These are phyloP conservation scores for Aplocera efformata DNA, from an alignment of 2,888 invertebrate species.

Conservation along the genomic window DNA sequence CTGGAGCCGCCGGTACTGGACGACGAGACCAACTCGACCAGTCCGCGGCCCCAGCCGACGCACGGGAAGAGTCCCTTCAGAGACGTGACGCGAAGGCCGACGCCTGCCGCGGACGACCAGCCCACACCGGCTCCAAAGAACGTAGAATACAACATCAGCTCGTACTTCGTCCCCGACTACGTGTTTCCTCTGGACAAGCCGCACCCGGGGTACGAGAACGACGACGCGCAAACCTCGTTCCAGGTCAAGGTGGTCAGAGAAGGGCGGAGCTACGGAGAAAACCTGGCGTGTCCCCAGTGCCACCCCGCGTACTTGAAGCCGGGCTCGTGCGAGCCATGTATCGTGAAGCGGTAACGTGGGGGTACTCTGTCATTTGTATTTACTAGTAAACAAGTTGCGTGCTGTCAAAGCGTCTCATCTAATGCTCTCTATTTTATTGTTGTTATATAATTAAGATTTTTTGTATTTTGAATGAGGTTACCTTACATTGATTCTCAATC, in stretches of 20 bases:
- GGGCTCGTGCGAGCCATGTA: conserved; percentile 83
- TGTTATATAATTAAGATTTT: no score
- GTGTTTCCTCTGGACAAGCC: conserved; percentile 81
- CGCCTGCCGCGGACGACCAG: conserved; percentile 42
- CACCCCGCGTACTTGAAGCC: conserved; percentile 82
- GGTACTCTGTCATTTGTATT: conserved; percentile 13
- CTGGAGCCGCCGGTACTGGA: conserved; percentile 76
- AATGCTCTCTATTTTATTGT: no score
- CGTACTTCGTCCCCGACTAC: conserved; percentile 82
- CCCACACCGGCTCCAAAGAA: conserved; percentile 46
- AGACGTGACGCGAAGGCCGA: conserved; percentile 47
- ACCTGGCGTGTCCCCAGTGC: conserved; percentile 82
- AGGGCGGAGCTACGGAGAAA: conserved; percentile 78
- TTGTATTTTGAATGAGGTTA: no score
- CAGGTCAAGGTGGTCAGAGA: conserved; percentile 76
- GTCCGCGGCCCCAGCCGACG: conserved; percentile 39
- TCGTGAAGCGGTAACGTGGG: conserved; percentile 70
- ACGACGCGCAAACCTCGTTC: conserved; percentile 81
- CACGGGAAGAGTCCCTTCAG: conserved; percentile 58
- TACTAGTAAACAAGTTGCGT: conserved; percentile 1
- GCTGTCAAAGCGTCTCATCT: conserved; percentile 2
- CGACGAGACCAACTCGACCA: conserved; percentile 50
- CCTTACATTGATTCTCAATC: no score
- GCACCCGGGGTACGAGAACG: conserved; percentile 80
- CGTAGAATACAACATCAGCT: conserved; percentile 80